Evolutionary conservation across 2,113 vertebrate genomes (phyloP).

Genomic region (Tylochromis polylepis): DNA sequence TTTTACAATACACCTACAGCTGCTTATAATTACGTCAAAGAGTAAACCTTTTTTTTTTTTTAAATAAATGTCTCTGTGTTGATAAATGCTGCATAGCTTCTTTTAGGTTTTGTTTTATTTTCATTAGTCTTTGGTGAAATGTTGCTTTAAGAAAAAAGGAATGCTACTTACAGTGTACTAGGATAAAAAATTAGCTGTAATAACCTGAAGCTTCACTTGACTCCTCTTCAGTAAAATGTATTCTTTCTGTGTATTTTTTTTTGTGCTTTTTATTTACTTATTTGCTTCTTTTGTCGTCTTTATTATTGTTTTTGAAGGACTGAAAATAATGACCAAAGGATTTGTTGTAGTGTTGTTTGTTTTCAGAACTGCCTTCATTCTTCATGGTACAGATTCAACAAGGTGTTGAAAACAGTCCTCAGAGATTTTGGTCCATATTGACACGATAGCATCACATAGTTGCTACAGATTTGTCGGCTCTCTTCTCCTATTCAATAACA

Average conservation of each 20-base stretch:
- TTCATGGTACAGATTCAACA: background rate
- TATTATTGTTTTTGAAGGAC: no score
- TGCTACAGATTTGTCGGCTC: background rate
- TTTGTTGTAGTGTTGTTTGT: no score
- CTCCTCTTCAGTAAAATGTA: background rate
- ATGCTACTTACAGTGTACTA: background rate
- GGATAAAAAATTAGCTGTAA: background rate
- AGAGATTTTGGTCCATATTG: background rate
- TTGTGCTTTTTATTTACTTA: no score
- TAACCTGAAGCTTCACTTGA: background rate
- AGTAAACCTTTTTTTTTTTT: background rate
- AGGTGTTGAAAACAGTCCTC: background rate
- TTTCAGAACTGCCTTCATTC: background rate
- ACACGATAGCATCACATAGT: background rate
- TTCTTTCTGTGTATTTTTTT: no score
- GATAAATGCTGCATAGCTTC: background rate
- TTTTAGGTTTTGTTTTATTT: background rate
- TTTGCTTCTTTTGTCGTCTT: no score
- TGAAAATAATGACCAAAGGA: no score
- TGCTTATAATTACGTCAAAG: background rate
- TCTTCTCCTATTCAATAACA: background rate
- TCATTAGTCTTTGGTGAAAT: background rate
- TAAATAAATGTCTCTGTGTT: background rate
- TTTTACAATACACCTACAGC: background rate
- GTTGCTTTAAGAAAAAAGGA: background rate